phyloP scores from a whole-genome alignment of 2,888 invertebrate species.

The Drosophila mulleri region DNA sequence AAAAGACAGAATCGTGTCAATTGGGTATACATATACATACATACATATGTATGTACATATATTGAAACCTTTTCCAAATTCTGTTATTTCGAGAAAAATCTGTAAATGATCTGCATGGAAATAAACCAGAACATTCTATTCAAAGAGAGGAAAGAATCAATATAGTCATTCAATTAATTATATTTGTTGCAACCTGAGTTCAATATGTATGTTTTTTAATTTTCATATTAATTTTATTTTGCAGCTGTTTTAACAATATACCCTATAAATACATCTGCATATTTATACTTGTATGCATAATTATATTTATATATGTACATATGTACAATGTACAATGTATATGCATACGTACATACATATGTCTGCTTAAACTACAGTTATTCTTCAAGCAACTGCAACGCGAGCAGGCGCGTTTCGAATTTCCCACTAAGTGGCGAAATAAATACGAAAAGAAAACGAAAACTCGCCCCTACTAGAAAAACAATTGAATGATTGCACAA shows the following conservation, averaged over 20 bases:
- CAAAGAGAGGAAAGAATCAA: too few relatives aligned
- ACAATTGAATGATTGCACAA: slow-evolving; percentile 35
- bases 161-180: background rate
- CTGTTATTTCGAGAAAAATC: background rate
- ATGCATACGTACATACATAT: background rate
- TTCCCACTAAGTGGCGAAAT: slow-evolving; percentile 17
- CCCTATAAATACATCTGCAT: too few relatives aligned
- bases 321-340: too few relatives aligned
- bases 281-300: too few relatives aligned
- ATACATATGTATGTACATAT: too few relatives aligned
- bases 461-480: slow-evolving; percentile 25
- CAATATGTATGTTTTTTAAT: slow-evolving; percentile 1
- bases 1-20: too few relatives aligned
- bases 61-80: background rate
- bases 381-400: background rate
- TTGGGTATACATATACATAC: too few relatives aligned
- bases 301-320: background rate
- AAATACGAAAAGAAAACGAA: slow-evolving; percentile 16
- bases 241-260: background rate
- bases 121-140: too few relatives aligned
- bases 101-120: background rate
- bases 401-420: background rate
- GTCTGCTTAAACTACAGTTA: background rate
- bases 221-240: background rate
- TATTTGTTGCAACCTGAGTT: background rate